Base-by-base conservation (phyloP, 2,113 vertebrate species). In the Carollia perspicillata region DNA sequence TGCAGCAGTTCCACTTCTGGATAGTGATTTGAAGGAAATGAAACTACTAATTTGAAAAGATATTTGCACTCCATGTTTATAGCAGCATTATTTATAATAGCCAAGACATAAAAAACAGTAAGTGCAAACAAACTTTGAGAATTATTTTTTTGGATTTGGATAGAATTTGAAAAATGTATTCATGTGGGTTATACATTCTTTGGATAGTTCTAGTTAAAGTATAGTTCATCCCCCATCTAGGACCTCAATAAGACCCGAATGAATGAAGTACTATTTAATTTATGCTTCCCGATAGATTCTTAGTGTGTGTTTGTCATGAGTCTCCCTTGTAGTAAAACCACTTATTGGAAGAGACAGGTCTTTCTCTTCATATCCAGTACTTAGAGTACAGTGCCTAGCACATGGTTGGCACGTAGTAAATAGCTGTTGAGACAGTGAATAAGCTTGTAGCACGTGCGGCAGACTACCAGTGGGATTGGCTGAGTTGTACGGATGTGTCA, bases 221-320 rank as follows among this genome's bases (percentile, higher is more conserved):
- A 72, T 30, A 85, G 44, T 30, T 72, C 11, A 17, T 44, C 12
- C 47, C 17, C 6, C 7, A 35, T 33, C 40, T 11, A 53, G 69
- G 75, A 68, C 30, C 5, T 93, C 26, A 30, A 26, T 44, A 55
- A 28, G 17, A 26, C 28, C 20, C 40, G 33, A 93, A 35, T 53
- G 49, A 30, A 69, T 65, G 44, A 94, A 49, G 30, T 71, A 17
- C 26, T 47, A 84, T 58, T 86, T 78, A 85, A 85, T 22, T 42
- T 84, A 53, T 22, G 10, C 22, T 69, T 65, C 51, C 9, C 74
- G n/a, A 86, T 44, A 35, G 47, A 26, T 33, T 91, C 42, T 77
- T 80, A 66, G 26, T 89, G 68, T n/a, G 0, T 22, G 26, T 53
- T 20, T 92, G 26, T 28, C 20, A 22, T 10, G 3, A 58, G 47